Conservation (phyloP, 2,113 vertebrate species). For the Eurypyga helias region DNA sequence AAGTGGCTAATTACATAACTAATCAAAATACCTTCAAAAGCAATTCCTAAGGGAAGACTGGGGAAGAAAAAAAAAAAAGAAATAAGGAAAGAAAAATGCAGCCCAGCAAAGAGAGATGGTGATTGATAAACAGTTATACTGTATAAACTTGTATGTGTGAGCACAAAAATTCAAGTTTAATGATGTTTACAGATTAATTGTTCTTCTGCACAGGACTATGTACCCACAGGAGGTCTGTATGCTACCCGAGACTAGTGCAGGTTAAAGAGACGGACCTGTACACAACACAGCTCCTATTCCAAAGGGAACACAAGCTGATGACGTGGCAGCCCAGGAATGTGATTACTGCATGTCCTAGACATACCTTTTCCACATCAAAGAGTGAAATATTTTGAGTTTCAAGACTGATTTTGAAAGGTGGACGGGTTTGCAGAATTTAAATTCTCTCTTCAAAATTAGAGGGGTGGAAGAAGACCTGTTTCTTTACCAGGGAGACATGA, state of each 20-base stretch:
- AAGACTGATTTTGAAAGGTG: background rate
- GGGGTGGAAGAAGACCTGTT: background rate
- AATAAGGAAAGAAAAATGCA: background rate
- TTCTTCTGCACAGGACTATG: background rate
- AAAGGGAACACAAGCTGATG: background rate
- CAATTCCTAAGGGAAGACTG: conserved; percentile 7
- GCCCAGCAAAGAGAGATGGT: background rate
- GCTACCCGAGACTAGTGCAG: background rate
- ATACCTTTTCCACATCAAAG: background rate
- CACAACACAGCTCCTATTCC: background rate
- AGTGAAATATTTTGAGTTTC: background rate
- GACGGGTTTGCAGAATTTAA: background rate
- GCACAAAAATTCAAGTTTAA: background rate
- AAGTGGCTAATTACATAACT: conserved; percentile 71
- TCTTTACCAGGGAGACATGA: background rate
- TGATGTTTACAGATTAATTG: background rate
- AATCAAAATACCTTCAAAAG: conserved; percentile 69
- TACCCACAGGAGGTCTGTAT: background rate
- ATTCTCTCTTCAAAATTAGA: background rate
- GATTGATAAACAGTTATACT: background rate
- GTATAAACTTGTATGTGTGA: background rate
- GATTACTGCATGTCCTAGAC: background rate
- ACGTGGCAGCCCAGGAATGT: background rate
- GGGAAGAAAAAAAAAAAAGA: background rate
- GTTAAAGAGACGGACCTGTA: background rate